These are phyloP conservation scores for Nerophis lumbriciformis DNA, from an alignment of 2,113 vertebrate genomes.

Conservation along the genomic window DNA sequence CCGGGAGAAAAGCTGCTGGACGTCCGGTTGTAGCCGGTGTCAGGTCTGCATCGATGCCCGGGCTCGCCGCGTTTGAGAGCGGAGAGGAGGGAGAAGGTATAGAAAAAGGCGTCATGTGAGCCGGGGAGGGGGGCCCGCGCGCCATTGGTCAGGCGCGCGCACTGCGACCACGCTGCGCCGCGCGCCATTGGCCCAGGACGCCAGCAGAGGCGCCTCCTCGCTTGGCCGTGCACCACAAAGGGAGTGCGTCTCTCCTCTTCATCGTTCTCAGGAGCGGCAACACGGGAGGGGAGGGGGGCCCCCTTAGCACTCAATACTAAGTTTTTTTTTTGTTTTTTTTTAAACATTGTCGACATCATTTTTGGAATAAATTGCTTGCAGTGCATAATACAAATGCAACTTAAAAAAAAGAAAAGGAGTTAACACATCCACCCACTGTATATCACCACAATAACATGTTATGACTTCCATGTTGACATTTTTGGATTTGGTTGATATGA, in stretches of 20 bases:
- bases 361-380: no score
- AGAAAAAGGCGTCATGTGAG: conserved; percentile 83
- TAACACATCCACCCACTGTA: no score
- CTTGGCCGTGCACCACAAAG: conserved; percentile 77
- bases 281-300: background rate
- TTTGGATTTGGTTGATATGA: background rate
- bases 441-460: no score
- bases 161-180: conserved; percentile 74
- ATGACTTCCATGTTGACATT: no score
- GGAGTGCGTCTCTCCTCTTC: conserved; percentile 71
- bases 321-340: background rate
- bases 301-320: background rate
- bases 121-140: conserved; percentile 37
- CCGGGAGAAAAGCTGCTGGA: conserved; percentile 40
- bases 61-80: conserved; percentile 76
- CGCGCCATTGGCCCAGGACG: conserved; percentile 78
- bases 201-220: conserved; percentile 69
- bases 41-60: conserved; percentile 74
- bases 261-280: conserved; percentile 51
- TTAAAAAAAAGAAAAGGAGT: background rate
- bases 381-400: background rate
- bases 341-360: no score
- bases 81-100: conserved; percentile 72
- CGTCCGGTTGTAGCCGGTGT: conserved; percentile 73
- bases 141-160: conserved; percentile 78